Evolutionary conservation across 2,888 invertebrate genomes (phyloP), one percentile per base, ranked within the genome.

Genomic region (Strigamia maritima): DNA sequence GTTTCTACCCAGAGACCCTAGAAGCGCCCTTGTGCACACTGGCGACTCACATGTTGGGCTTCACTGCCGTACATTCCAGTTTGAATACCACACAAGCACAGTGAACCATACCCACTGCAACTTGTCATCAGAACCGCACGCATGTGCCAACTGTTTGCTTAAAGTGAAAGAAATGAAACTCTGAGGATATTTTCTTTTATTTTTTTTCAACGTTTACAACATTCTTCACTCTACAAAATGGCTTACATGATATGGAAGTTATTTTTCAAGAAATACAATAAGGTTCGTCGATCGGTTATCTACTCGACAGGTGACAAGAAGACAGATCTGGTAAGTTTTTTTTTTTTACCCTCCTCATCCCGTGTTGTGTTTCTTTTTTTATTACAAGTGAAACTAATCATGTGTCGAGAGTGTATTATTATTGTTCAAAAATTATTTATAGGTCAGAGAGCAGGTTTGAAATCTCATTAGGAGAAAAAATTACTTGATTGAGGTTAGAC

Each of bases 51-150:
- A 22, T 22, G 60, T 65, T 65, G 60, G 60, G 60, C 60, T 65
- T 65, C 24, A 65, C 60, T 12, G 60, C 12, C 4, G 12, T 8
- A 19, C 60, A 24, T 65, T 12, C 60, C 60, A 24, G 60, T 65
- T 65, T 65, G 60, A 65, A 65, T 65, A 65, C 60, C 60, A 65
- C 60, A 65, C 60, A 65, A 65, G 60, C 60, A 65, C 60, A 65
- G 22, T 65, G 60, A 65, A 65, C 60, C 60, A 65, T 65, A 65
- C 60, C 60, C 60, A 44, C 44, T 44, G 44, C 44, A 65, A 65
- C 60, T 24, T 65, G 60, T 65, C 60, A 65, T 24, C 60, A 24
- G 60, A 65, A 65, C 60, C 60, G 60, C 60, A 65, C 60, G 60
- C 60, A 65, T 24, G 60, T 24, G 1, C 24, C 60, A 65, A 65